These are phyloP conservation scores for Dynastes maya DNA, from an alignment of 2,888 invertebrate genomes.

Conservation along the genomic window DNA sequence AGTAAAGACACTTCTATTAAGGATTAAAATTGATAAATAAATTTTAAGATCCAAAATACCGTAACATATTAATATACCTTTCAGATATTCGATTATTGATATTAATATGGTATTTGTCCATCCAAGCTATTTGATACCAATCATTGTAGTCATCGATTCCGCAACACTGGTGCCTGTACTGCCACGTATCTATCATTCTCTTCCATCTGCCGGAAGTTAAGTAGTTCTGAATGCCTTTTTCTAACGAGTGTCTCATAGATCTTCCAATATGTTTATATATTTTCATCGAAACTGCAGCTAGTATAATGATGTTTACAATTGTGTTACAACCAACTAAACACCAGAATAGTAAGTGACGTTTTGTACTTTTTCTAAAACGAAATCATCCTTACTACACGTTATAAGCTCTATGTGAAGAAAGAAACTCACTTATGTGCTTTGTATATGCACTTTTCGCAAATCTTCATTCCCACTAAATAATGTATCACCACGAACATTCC, in stretches of 20 bases:
- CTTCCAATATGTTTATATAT: constrained; percentile 67
- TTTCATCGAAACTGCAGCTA: constrained; percentile 64
- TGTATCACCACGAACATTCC: constrained; percentile 66
- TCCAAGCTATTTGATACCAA: constrained; percentile 77
- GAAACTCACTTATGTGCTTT: constrained; percentile 66
- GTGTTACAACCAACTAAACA: constrained; percentile 65
- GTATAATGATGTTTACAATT: constrained; percentile 64
- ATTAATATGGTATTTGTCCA: constrained; percentile 72
- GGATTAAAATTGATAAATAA: neutral
- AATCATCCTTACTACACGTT: constrained; percentile 1
- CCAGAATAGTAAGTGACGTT: constrained; percentile 66
- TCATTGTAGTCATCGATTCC: constrained; percentile 74
- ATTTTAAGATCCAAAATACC: neutral
- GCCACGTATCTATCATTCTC: constrained; percentile 74
- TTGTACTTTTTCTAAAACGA: constrained; percentile 67
- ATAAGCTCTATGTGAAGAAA: neutral
- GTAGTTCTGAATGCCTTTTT: constrained; percentile 74
- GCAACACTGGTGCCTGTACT: constrained; percentile 74
- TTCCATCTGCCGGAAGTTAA: constrained; percentile 75
- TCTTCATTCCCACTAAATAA: constrained; percentile 66
- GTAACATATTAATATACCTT: constrained; percentile 60
- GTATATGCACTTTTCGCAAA: constrained; percentile 66
- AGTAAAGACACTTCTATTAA: too few relatives aligned
- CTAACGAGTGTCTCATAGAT: constrained; percentile 72
- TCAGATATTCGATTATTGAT: constrained; percentile 60